These are phyloP conservation scores for Halictus quadricinctus DNA, from an alignment of 2,888 invertebrate species.

Conservation along the genomic window DNA sequence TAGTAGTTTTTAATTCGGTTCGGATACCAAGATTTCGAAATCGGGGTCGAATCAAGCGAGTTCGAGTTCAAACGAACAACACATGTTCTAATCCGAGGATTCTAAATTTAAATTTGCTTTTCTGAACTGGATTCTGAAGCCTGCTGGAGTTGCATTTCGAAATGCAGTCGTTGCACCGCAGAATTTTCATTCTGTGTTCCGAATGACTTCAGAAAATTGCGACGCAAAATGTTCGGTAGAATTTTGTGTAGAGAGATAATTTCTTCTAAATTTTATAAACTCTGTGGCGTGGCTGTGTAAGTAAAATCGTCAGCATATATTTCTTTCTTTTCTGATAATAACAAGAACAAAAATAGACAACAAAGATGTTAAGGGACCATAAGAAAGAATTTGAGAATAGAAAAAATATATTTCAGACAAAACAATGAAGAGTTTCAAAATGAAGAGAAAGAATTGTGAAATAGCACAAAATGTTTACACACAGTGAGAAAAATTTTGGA, in stretches of 20 bases:
- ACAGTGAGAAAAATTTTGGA: no score
- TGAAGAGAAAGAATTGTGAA: no score
- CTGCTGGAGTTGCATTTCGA: not conserved
- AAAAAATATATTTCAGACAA: no score
- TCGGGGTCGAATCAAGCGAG: not conserved
- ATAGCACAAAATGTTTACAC: no score
- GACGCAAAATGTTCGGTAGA: not conserved
- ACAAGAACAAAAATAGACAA: no score
- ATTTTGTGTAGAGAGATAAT: not conserved
- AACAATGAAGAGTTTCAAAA: no score
- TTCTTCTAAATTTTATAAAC: no score
- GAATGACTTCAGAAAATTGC: not conserved
- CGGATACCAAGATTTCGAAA: not conserved
- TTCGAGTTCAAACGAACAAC: not conserved
- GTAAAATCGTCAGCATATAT: no score
- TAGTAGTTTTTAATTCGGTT: not conserved
- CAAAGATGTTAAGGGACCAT: no score
- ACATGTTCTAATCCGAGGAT: not conserved
- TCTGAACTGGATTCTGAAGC: not conserved
- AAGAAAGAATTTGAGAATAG: no score
- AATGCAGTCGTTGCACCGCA: not conserved
- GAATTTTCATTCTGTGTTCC: not conserved
- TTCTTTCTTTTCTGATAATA: no score
- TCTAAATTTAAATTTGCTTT: conserved; percentile 3
- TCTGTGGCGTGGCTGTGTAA: no score